phyloP scores from a whole-genome alignment of 2,888 invertebrate genomes.

The Conistra vaccinii region DNA sequence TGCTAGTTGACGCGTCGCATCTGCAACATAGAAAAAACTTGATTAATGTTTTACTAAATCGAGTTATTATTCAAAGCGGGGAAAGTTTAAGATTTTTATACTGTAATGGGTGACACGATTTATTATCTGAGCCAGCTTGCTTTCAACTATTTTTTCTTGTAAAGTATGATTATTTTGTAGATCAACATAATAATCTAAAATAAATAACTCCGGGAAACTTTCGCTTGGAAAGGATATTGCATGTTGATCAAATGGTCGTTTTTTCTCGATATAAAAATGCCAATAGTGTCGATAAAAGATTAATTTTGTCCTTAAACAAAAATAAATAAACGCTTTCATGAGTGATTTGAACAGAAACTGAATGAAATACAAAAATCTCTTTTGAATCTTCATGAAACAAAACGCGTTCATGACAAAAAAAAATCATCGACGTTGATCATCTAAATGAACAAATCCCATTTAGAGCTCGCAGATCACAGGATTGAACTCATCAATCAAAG shows the following conservation, averaged over 20 bases:
- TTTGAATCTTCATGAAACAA: neutral
- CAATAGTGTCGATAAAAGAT: constrained; percentile 11
- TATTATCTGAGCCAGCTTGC: constrained; percentile 43
- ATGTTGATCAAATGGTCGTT: constrained; percentile 22
- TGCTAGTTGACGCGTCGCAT: constrained; percentile 56
- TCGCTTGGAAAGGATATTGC: constrained; percentile 30
- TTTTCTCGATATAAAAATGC: constrained; percentile 11
- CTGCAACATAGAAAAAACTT: constrained; percentile 66
- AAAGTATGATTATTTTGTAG: constrained; percentile 16
- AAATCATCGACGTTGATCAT: constrained; percentile 27
- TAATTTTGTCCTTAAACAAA: constrained; percentile 35
- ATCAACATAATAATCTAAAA: constrained; percentile 39
- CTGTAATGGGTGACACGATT: constrained; percentile 50
- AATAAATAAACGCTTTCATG: constrained; percentile 5
- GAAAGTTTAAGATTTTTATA: constrained; percentile 44
- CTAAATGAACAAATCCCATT: constrained; percentile 49
- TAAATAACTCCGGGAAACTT: constrained; percentile 26
- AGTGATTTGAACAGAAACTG: constrained; percentile 5
- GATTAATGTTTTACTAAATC: constrained; percentile 52
- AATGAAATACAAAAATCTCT: neutral
- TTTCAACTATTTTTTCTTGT: constrained; percentile 30
- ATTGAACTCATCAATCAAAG: constrained; percentile 68
- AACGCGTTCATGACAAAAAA: neutral
- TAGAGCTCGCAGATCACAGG: constrained; percentile 48
- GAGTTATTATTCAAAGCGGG: constrained; percentile 56